Evolutionary conservation across 1,140 invertebrate genomes (phyloP), one percentile per base, ranked within the genome.

Genomic region (Dendrolimus punctatus): DNA sequence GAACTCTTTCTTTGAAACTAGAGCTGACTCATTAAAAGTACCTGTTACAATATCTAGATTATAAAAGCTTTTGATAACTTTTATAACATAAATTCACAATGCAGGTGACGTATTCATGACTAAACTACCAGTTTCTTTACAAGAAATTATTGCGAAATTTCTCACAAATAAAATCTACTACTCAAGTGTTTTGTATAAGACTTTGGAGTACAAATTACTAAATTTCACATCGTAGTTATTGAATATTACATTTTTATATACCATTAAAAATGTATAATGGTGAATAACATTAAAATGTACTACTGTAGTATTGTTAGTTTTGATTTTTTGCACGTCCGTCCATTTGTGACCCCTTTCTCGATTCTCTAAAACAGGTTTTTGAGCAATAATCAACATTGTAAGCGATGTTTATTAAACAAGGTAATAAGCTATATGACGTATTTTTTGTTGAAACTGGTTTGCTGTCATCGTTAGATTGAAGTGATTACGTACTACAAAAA

Each of bases 401-500:
- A 23, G 77, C 77, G 68, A 80, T 80, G 72, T 84, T 85, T 85
- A 85, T 83, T 80, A 81, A 80, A 82, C 80, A 80, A 77, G 73
- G 68, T 76, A 82, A 82, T 80, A 78, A 79, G 68, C 66, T 64
- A 68, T 68, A 58, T 60, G 55, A 49, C 51, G 36, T 39, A 48
- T 46, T 58, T 57, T 72, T 68, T 63, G 55, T 46, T 58, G n/a
- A 59, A 71, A 73, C 71, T 61, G 56, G 69, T 78, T 73, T 44
- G 39, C 23, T 3, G 23, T 23, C 23, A 23, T 23, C 23, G 23
- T 23, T 23, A 23, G 23, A 23, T 23, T 23, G 23, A 23, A 23
- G 23, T 23, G 23, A 23, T 23, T 23, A 23, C 23, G 23, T 23
- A 23, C 23, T 23, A 23, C 23, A 23, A 23, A 23, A 23, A 23